A percentile compares a stretch with the other conserved stretches of the same genome.
phyloP scores from a whole-genome alignment of 1,140 invertebrate genomes.

The Drosophila pseudoobscura region DNA sequence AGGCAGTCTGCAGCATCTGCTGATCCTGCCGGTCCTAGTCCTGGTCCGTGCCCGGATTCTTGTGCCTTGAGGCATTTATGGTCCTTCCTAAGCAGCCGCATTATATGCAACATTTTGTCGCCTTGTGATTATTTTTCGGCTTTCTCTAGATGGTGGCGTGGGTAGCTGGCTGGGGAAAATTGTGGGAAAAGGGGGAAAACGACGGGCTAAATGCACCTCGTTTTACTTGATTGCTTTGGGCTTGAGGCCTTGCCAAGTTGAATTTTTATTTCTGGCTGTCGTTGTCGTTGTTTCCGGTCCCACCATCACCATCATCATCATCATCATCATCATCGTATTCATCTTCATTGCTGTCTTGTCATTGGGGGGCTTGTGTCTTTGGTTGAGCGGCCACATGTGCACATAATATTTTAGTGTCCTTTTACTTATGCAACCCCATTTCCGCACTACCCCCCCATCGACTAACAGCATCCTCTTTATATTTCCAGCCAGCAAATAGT shows the following conservation, averaged over 20 bases:
- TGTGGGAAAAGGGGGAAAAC: too few relatives aligned
- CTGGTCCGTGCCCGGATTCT: constrained; percentile 21
- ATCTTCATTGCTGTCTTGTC: constrained; percentile 36
- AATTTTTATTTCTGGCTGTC: constrained; percentile 37
- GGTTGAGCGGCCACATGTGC: constrained; percentile 59
- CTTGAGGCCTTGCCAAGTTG: constrained; percentile 37
- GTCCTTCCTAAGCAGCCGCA: constrained; percentile 58
- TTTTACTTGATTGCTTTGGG: constrained; percentile 73
- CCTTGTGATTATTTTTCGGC: constrained; percentile 75
- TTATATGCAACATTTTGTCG: constrained; percentile 78
- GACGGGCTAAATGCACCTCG: constrained; percentile 60
- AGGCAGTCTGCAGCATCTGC: constrained; percentile 1
- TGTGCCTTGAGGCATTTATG: constrained; percentile 38
- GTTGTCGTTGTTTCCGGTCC: constrained; percentile 1
- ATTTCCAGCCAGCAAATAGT: too few relatives aligned
- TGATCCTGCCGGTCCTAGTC: constrained; percentile 7
- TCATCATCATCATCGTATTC: constrained; percentile 21
- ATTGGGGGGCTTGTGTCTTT: not conserved
- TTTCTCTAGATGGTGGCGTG: constrained; percentile 12
- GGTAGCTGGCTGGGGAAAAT: too few relatives aligned
- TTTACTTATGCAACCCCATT: constrained; percentile 52
- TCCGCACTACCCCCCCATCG: not conserved
- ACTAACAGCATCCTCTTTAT: not conserved
- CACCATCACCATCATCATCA: constrained; percentile 30
- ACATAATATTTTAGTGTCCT: constrained; percentile 70